A percentile compares a stretch with the other conserved stretches of the same genome.
Evolutionary conservation across 2,888 invertebrate genomes (phyloP).

Genomic region (Chrysolina oricalcia): DNA sequence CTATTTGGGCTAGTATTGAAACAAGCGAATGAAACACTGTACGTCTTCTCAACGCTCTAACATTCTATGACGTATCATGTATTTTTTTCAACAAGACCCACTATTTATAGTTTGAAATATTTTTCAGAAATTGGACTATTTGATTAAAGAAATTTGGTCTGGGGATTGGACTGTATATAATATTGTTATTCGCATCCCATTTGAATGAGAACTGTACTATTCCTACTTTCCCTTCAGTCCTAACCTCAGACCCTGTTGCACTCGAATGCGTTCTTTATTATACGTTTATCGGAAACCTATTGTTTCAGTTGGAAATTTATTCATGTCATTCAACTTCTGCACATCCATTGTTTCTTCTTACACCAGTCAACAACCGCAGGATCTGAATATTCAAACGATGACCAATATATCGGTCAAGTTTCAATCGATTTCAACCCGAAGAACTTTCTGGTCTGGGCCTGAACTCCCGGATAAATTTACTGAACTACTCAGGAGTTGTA

Average conservation of each 20-base stretch:
- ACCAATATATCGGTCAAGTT: conserved; percentile 5
- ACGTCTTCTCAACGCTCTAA: no score
- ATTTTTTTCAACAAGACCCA: no score
- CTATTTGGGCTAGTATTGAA: no score
- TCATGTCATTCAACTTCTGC: conserved; percentile 5
- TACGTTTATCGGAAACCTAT: background rate
- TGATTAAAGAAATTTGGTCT: no score
- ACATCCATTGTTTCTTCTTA: conserved; percentile 8
- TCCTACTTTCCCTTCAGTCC: background rate
- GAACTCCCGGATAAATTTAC: background rate
- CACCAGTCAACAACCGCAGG: background rate
- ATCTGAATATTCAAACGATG: conserved; percentile 1
- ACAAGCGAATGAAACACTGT: no score
- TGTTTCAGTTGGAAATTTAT: background rate
- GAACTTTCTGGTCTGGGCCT: background rate
- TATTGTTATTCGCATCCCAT: no score
- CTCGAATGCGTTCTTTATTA: background rate
- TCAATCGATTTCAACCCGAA: background rate
- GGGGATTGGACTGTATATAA: no score
- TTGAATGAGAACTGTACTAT: no score
- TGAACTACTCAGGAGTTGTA: background rate
- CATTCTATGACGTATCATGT: no score
- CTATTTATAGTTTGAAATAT: no score
- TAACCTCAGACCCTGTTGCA: background rate
- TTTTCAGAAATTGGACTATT: no score